Evolutionary conservation across 2,888 invertebrate species (phyloP).

Genomic region (Norana najaformis): DNA sequence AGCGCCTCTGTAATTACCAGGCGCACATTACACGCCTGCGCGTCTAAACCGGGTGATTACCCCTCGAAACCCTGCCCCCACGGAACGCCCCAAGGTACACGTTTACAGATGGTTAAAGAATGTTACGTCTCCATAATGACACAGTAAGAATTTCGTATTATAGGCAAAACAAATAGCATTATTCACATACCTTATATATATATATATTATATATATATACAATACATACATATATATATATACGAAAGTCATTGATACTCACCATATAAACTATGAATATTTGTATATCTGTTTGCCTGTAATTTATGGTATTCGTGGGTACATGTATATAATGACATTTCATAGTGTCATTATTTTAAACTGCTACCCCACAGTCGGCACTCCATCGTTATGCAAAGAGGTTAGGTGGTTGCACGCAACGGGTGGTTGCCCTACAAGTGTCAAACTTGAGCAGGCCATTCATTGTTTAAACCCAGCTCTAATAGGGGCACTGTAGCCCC

Average conservation of each 20-base stretch:
- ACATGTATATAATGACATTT: neutral
- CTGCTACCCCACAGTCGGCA: neutral
- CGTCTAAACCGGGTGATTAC: neutral
- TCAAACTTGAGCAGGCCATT: neutral
- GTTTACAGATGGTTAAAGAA: neutral
- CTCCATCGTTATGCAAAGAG: neutral
- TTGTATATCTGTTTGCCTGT: no score
- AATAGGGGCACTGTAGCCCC: neutral
- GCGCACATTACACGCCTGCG: neutral
- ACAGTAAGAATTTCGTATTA: no score
- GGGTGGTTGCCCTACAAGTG: neutral
- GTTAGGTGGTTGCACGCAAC: neutral
- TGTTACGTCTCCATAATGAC: no score
- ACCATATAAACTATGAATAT: no score
- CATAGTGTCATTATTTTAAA: neutral
- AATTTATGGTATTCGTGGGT: no score
- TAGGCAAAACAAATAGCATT: no score
- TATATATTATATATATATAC: neutral
- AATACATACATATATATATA: no score
- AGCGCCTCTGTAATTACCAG: neutral
- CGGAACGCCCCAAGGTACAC: slow-evolving; percentile 2
- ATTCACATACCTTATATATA: no score
- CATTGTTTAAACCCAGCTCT: neutral
- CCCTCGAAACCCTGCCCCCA: neutral
- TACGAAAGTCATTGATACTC: no score